Base-by-base conservation (phyloP, 2,113 vertebrate genomes). In the Xiphias gladius region DNA sequence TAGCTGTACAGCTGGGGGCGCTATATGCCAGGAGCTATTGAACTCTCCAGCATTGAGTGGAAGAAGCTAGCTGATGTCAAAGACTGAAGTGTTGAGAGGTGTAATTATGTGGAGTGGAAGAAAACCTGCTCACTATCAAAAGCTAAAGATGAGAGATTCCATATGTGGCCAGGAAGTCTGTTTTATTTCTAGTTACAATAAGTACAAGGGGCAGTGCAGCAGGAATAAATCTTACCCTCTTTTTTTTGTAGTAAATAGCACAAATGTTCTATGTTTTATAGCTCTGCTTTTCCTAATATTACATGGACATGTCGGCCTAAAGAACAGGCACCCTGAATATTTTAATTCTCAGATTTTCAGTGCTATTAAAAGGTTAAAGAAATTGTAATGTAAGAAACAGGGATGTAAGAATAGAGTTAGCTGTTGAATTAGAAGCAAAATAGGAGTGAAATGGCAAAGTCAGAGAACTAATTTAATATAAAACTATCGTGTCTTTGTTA, bases 1-100 rank as follows among this genome's bases (percentile, higher is more conserved):
- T 55, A 70, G 20, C 68, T 77, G 78, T 80, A 90, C 93, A 93
- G 91, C 90, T 89, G 93, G 91, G 90, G 91, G 91, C 91, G 91
- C 92, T 89, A 78, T 66, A 80, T 24, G 86, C 78, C 75, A 91
- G 59, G 26, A 83, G 79, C 74, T 35, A 48, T 50, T 57, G 61
- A 79, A 46, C 28, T 64, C 62, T 39, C 5, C 17, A 12, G 5
- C 0, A 4, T 14, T 24, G 35, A 74, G 73, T 0, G 24, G 62
- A 73, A 41, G 65, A 73, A 71, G 71, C 39, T 69, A 55, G 17
- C 63, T 63, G 50, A 78, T 73, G 73, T 69, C 73, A 72, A 59
- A 73, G 72, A 46, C 22, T 30, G 5, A 55, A 82, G 79, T 28
- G 73, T 55, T 62, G 66, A 22, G n/a, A 63, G 54, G 57, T 86